Evolutionary conservation across 2,888 invertebrate genomes (phyloP).

Genomic region (Allygus modestus): DNA sequence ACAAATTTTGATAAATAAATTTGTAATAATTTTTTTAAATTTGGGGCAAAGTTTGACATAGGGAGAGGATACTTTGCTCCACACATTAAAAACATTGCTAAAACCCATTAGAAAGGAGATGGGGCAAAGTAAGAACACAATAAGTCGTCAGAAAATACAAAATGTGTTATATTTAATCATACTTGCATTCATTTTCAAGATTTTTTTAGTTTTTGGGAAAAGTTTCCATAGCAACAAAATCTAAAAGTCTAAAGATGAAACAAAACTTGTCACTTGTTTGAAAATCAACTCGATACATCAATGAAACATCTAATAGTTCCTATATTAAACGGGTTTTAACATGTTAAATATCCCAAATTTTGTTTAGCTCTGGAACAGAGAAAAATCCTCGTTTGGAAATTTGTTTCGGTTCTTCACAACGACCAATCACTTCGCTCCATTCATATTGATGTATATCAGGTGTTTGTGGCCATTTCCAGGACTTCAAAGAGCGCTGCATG

Average conservation of each 20-base stretch:
- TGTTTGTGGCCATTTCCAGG: background rate
- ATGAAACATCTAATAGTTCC: too few species aligned
- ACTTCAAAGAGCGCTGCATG: slow-evolving; percentile 13
- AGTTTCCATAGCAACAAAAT: too few species aligned
- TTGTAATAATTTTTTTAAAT: background rate
- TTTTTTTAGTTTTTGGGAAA: background rate
- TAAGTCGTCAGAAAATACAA: background rate
- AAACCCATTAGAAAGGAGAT: background rate
- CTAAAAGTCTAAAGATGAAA: too few species aligned
- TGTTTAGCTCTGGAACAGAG: slow-evolving; percentile 3
- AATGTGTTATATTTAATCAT: background rate
- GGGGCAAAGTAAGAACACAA: slow-evolving; percentile 1
- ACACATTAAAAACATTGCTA: background rate
- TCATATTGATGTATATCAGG: slow-evolving; percentile 3
- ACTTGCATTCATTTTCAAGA: background rate
- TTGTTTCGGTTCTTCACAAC: slow-evolving; percentile 4
- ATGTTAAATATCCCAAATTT: background rate
- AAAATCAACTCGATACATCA: too few species aligned
- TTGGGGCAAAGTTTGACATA: background rate
- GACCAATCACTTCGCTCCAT: background rate
- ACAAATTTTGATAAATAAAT: too few species aligned
- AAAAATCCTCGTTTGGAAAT: slow-evolving; percentile 4
- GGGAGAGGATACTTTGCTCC: background rate
- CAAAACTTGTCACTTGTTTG: too few species aligned
- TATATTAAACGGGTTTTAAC: too few species aligned